Evolutionary conservation across 2,888 invertebrate genomes (phyloP).

Genomic region (Phragmatobia fuliginosa): DNA sequence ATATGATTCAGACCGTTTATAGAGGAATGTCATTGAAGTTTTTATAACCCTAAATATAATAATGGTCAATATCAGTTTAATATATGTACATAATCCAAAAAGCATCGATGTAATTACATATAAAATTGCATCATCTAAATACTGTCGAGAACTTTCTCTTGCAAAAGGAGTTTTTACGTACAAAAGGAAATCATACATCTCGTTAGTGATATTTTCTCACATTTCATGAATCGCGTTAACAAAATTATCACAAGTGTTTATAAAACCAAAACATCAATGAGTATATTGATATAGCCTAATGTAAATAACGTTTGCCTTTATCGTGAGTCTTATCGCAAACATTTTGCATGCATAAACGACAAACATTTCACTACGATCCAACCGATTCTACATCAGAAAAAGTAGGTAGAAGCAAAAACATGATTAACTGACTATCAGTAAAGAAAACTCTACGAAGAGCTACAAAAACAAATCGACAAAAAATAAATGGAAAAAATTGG

Average conservation of each 20-base stretch:
- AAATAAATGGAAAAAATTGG: conserved; percentile 62
- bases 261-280: conserved; percentile 29
- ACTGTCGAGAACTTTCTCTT: conserved; percentile 29
- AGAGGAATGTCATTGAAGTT: conserved; percentile 20
- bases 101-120: conserved; percentile 29
- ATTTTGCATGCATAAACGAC: conserved; percentile 37
- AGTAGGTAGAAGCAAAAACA: conserved; percentile 19
- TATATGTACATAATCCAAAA: too few species aligned
- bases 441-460: conserved; percentile 53
- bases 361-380: conserved; percentile 23
- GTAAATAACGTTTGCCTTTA: conserved; percentile 39
- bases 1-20: conserved; percentile 12
- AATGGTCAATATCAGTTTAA: not conserved
- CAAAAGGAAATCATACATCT: not conserved
- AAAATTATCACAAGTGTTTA: conserved; percentile 43
- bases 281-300: conserved; percentile 28
- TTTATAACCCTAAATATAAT: conserved; percentile 14
- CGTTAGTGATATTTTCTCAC: conserved; percentile 20
- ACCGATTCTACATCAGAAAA: conserved; percentile 16
- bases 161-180: conserved; percentile 5
- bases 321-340: conserved; percentile 34
- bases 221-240: conserved; percentile 10
- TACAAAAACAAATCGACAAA: conserved; percentile 69
- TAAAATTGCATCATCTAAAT: conserved; percentile 41
- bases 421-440: conserved; percentile 28